These are phyloP conservation scores for Macrocentrus cingulum DNA, from an alignment of 1,140 invertebrate genomes.

Conservation along the genomic window DNA sequence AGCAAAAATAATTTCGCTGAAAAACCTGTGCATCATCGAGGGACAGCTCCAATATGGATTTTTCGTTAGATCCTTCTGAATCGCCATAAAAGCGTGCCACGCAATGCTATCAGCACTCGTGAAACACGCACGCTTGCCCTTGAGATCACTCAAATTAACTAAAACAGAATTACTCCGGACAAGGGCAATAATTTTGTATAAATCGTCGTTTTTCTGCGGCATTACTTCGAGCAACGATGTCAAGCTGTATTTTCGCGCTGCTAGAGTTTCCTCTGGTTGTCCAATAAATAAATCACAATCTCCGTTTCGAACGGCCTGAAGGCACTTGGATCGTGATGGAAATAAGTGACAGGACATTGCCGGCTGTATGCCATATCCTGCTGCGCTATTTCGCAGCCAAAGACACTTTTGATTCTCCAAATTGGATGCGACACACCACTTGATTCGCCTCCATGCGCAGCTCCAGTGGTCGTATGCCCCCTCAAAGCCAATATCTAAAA, in stretches of 20 bases:
- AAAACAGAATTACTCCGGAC: conserved; percentile 66
- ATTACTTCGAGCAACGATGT: conserved; percentile 69
- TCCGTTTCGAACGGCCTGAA: conserved; percentile 64
- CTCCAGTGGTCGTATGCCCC: conserved; percentile 68
- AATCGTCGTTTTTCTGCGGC: conserved; percentile 62
- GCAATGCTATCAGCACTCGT: conserved; percentile 68
- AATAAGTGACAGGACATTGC: conserved; percentile 69
- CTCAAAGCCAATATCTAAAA: conserved; percentile 62
- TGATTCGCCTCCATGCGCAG: conserved; percentile 62
- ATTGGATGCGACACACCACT: conserved; percentile 60
- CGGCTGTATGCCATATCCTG: conserved; percentile 72
- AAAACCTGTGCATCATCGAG: conserved; percentile 62
- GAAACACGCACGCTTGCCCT: conserved; percentile 71
- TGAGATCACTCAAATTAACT: conserved; percentile 64
- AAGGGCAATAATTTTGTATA: conserved; percentile 70
- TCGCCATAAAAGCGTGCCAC: conserved; percentile 61
- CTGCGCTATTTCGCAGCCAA: conserved; percentile 70
- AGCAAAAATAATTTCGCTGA: conserved; percentile 50
- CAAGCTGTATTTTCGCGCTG: conserved; percentile 61
- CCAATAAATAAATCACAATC: conserved; percentile 69
- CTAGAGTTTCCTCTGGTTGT: conserved; percentile 63
- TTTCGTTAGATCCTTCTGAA: conserved; percentile 49
- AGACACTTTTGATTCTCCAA: conserved; percentile 73
- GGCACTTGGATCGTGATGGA: conserved; percentile 62
- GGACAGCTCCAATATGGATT: conserved; percentile 47